Base-by-base conservation (phyloP, 1,140 invertebrate species). In the Anastatus disparis region DNA sequence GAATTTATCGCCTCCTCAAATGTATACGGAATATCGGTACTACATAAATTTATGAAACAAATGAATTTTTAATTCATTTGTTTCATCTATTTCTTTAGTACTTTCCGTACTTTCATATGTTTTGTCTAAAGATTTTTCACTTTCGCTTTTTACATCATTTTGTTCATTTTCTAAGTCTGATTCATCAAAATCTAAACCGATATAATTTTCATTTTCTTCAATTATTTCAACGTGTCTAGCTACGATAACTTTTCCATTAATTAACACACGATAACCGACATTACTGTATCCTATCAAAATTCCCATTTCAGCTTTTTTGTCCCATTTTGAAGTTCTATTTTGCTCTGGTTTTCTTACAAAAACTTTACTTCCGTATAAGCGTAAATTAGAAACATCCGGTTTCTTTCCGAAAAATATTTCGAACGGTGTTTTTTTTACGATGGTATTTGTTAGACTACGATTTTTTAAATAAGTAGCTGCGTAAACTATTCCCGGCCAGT, bases 251-350 rank as follows among this genome's bases (percentile, higher is more conserved):
- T 17, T 35, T 22, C 22, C 22, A 6, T 40, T 40, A 7, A 58
- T 38, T 8, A 72, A 55, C 13, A 77, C 59, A 56, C 70, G 68
- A 66, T 78, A 77, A 0, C 74, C 74, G 22, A 68, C 67, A 42
- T 73, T 59, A 15, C n/a, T 68, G 40, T 78, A 78, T 10, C 74
- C 74, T 50, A 77, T 15, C 31, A 75, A 63, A 52, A 73, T 72
- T 61, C 72, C 74, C 27, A 73, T 22, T 12, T 74, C 42, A 2
- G 73, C 75, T 72, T 76, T 77, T 35, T 38, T 24, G 17, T 75
- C 74, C 68, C 64, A 78, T 63, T 78, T 78, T 0, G 72, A 75
- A 44, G 13, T 53, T 58, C 73, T 63, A 17, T 67, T 35, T 40
- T 70, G 44, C 50, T 75, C 77, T 31, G 74, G 74, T 27, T 71